Evolutionary conservation across 2,113 vertebrate genomes (phyloP), one percentile per base, ranked within the genome.

Genomic region (Ursus arctos): DNA sequence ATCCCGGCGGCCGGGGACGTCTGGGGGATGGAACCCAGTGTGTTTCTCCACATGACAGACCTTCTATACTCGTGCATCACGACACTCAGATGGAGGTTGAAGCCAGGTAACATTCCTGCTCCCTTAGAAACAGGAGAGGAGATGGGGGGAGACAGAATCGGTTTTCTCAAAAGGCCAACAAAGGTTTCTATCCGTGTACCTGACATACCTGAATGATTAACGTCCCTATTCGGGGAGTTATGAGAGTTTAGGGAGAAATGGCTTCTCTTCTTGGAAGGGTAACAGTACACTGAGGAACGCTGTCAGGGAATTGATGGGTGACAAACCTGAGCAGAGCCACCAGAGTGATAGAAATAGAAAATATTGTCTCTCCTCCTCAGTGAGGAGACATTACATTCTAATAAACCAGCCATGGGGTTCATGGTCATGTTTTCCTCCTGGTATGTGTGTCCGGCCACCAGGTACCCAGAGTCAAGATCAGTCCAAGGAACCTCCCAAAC

Each of bases 161-260:
- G 28, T 95, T 97, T 96, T 97, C 53, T 63, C 36, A 31, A 77
- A 96, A 98, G 71, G 65, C 81, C 71, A 40, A n/a, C 40, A 74
- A 71, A 94, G 57, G 55, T 97, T 80, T 97, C 69, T 92, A 19
- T 96, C 69, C 43, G 11, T 82, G 86, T 49, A n/a, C 81, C 91
- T 86, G 47, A 90, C n/a, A 65, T 53, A 61, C 80, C 59, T 84
- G 87, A 95, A 59, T 96, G 90, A 95, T 96, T 95, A 69, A 91
- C 77, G 21, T 76, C 19, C 63, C 84, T 76, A 3, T 92, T 19
- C 40, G 49, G 28, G 88, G 36, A 96, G 55, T 31, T 40, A 7
- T 71, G 31, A 67, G 72, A 91, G 36, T 51, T 96, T 3, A 36
- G 40, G 91, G n/a, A 90, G 90, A 94, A 94, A 87, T 53, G 26